Evolutionary conservation across 1,140 invertebrate genomes (phyloP).

Genomic region (Coboldia fuscipes): DNA sequence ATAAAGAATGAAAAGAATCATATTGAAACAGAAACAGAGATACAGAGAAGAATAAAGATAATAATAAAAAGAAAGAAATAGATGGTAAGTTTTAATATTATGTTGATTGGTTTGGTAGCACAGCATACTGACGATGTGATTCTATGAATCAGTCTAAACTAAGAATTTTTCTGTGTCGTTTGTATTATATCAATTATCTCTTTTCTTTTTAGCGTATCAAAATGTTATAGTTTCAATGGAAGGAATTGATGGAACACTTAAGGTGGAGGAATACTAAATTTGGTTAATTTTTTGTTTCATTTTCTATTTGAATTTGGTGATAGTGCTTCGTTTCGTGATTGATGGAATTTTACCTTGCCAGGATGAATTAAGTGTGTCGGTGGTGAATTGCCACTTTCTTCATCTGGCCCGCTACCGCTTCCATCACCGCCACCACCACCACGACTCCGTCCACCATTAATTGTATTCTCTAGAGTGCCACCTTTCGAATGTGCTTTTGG

Average conservation of each 20-base stretch:
- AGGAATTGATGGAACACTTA: too few species aligned
- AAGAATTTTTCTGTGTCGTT: too few species aligned
- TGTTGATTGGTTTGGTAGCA: too few species aligned
- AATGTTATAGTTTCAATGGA: too few species aligned
- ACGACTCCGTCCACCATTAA: slow-evolving; percentile 52
- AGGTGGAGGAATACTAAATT: too few species aligned
- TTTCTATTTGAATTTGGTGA: too few species aligned
- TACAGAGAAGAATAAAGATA: slow-evolving; percentile 3
- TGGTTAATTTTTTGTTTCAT: too few species aligned
- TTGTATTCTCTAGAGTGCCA: slow-evolving; percentile 71
- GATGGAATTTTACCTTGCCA: slow-evolving; percentile 50
- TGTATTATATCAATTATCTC: too few species aligned
- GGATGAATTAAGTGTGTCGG: slow-evolving; percentile 56
- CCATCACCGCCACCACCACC: slow-evolving; percentile 35
- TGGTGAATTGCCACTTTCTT: slow-evolving; percentile 24
- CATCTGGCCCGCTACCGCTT: slow-evolving; percentile 14
- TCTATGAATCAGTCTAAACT: too few species aligned
- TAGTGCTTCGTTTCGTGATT: too few species aligned
- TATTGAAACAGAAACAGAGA: background rate
- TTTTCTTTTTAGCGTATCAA: too few species aligned
- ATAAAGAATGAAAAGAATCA: background rate
- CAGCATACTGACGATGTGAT: too few species aligned
- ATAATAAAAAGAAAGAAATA: background rate
- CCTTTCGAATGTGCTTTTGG: slow-evolving; percentile 80
- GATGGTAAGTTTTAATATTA: background rate